A percentile compares a stretch with the other conserved stretches of the same genome.
These are phyloP conservation scores for Melanchra persicariae DNA, from an alignment of 2,888 invertebrate species.

Conservation along the genomic window DNA sequence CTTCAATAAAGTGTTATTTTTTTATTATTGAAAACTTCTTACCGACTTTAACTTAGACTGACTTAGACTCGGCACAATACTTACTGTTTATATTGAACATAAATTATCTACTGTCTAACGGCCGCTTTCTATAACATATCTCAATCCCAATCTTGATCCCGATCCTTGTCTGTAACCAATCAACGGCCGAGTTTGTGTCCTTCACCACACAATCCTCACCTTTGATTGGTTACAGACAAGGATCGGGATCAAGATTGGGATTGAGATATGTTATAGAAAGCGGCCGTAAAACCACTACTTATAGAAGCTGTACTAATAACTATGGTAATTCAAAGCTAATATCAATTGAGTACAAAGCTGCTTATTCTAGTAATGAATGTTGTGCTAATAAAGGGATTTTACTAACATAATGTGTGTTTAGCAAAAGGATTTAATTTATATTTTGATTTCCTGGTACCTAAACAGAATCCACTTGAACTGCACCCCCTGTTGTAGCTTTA, in stretches of 20 bases:
- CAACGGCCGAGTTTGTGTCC: too few relatives aligned
- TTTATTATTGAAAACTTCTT: background rate
- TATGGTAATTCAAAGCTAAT: background rate
- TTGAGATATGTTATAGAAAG: too few relatives aligned
- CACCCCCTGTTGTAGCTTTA: background rate
- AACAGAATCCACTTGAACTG: too few relatives aligned
- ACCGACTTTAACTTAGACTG: background rate
- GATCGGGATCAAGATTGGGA: too few relatives aligned
- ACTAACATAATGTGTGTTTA: slow-evolving; percentile 24
- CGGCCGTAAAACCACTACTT: too few relatives aligned
- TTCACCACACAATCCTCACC: too few relatives aligned
- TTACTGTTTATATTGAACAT: background rate
- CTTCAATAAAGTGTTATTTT: background rate
- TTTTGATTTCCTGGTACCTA: background rate
- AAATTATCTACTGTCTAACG: too few relatives aligned
- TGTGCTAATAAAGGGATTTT: slow-evolving; percentile 1
- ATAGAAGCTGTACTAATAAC: too few relatives aligned
- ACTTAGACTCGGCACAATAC: background rate
- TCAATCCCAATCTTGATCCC: too few relatives aligned
- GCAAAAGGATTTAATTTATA: background rate
- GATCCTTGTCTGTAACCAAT: too few relatives aligned
- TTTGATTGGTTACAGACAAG: too few relatives aligned
- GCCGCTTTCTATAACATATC: too few relatives aligned
- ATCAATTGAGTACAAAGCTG: background rate
- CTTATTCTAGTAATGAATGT: background rate